A percentile compares a stretch with the other conserved stretches of the same genome.
phyloP scores from a whole-genome alignment of 2,888 invertebrate species.

The Amphipoea lucens region DNA sequence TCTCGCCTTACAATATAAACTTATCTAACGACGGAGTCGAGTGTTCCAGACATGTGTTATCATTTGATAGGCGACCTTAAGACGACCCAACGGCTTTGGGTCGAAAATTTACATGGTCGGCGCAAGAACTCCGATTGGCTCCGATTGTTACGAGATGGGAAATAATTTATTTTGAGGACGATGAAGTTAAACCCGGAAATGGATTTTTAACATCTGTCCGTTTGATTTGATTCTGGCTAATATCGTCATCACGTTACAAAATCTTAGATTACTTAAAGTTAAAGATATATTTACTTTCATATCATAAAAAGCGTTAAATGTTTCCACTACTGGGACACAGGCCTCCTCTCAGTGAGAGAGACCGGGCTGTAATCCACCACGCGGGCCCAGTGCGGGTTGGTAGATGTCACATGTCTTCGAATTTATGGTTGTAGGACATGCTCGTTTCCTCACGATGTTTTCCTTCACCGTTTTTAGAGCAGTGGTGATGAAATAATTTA shows the following conservation, averaged over 20 bases:
- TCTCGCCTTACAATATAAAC: constrained; percentile 18
- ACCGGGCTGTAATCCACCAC: no score
- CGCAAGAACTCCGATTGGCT: background rate
- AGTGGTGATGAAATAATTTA: no score
- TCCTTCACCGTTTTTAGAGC: no score
- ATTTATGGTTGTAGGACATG: no score
- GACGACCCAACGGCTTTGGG: constrained; percentile 14
- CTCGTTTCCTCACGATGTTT: no score
- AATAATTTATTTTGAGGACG: constrained; percentile 1
- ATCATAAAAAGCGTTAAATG: no score
- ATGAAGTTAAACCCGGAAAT: background rate
- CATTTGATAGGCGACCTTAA: constrained; percentile 45
- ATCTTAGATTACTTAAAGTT: background rate
- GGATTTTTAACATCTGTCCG: background rate
- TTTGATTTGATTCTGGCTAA: background rate
- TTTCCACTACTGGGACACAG: no score
- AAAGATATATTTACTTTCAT: background rate
- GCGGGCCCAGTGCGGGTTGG: no score
- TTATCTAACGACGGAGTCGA: constrained; percentile 23
- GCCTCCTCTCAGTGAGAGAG: no score
- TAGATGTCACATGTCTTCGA: no score
- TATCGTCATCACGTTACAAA: background rate
- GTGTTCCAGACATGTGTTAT: constrained; percentile 48
- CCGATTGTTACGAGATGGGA: constrained; percentile 16
- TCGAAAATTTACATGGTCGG: constrained; percentile 42